Evolutionary conservation across 2,888 invertebrate genomes (phyloP).

Genomic region (Nezara viridula): DNA sequence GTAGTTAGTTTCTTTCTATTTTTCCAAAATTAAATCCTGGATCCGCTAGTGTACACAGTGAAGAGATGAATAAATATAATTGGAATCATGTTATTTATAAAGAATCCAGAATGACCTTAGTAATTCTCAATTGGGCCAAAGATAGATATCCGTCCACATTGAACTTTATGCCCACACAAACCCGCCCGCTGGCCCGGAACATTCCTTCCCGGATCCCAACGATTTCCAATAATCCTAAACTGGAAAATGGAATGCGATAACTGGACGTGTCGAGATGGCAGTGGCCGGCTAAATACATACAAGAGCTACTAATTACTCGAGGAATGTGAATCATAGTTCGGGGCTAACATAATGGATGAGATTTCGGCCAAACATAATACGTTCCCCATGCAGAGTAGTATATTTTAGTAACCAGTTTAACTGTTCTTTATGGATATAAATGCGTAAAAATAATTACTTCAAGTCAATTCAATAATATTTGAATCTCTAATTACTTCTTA

Average conservation of each 20-base stretch:
- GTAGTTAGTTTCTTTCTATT: too few species aligned
- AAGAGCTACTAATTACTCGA: background rate
- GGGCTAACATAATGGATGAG: background rate
- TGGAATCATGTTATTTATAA: too few species aligned
- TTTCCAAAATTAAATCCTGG: too few species aligned
- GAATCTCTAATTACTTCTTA: too few species aligned
- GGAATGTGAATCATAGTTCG: background rate
- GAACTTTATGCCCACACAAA: constrained; percentile 1
- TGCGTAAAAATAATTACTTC: too few species aligned
- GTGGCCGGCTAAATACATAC: background rate
- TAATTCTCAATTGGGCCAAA: background rate
- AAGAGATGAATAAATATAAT: too few species aligned
- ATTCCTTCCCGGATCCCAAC: background rate
- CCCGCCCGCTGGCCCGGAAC: background rate
- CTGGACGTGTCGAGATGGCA: background rate
- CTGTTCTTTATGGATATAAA: too few species aligned
- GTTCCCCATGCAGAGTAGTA: too few species aligned
- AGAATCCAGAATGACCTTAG: background rate
- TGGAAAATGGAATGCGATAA: background rate
- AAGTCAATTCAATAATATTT: too few species aligned
- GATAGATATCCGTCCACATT: background rate
- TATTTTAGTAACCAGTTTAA: too few species aligned
- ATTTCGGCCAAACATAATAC: too few species aligned
- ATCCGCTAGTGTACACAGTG: too few species aligned
- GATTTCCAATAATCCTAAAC: background rate